phyloP scores from a whole-genome alignment of 2,888 invertebrate genomes.

The Drosophila kanekoi region DNA sequence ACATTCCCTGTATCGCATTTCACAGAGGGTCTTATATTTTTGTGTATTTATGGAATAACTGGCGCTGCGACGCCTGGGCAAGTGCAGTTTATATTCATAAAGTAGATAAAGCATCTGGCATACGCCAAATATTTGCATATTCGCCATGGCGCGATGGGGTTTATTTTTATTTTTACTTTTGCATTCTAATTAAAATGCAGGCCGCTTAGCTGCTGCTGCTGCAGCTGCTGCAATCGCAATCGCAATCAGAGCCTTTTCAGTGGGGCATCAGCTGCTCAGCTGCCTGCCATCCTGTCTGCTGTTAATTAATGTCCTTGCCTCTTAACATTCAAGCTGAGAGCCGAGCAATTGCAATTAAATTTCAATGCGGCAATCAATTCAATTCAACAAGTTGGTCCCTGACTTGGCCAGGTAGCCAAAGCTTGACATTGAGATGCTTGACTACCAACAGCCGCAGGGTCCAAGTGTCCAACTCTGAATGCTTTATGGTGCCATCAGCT shows the following conservation, averaged over 20 bases:
- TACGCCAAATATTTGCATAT: slow-evolving; percentile 69
- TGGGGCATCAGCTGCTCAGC: slow-evolving; percentile 45
- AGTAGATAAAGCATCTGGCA: slow-evolving; percentile 28
- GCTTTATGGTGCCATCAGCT: slow-evolving; percentile 26
- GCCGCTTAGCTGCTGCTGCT: slow-evolving; percentile 47
- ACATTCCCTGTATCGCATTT: slow-evolving; percentile 23
- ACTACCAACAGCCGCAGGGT: slow-evolving; percentile 9
- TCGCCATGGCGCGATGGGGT: slow-evolving; percentile 24
- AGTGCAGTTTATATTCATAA: slow-evolving; percentile 54
- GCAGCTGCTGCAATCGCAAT: slow-evolving; percentile 22
- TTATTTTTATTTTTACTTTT: slow-evolving; percentile 11
- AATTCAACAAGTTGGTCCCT: slow-evolving; percentile 73
- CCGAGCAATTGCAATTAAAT: slow-evolving; percentile 71
- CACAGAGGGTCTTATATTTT: slow-evolving; percentile 22
- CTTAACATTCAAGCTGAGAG: slow-evolving; percentile 68
- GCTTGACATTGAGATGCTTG: slow-evolving; percentile 50
- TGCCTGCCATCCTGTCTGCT: slow-evolving; percentile 28
- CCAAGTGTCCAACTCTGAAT: slow-evolving; percentile 6
- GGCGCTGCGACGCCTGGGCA: slow-evolving; percentile 3
- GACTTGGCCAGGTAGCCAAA: slow-evolving; percentile 32
- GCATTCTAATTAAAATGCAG: slow-evolving; percentile 71
- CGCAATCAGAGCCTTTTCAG: slow-evolving; percentile 75
- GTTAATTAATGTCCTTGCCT: slow-evolving; percentile 79
- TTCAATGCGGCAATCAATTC: slow-evolving; percentile 77
- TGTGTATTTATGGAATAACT: slow-evolving; percentile 53